A percentile compares a stretch with the other conserved stretches of the same genome.
Evolutionary conservation across 2,888 invertebrate species (phyloP).

Genomic region (Dichetophora obliterata): DNA sequence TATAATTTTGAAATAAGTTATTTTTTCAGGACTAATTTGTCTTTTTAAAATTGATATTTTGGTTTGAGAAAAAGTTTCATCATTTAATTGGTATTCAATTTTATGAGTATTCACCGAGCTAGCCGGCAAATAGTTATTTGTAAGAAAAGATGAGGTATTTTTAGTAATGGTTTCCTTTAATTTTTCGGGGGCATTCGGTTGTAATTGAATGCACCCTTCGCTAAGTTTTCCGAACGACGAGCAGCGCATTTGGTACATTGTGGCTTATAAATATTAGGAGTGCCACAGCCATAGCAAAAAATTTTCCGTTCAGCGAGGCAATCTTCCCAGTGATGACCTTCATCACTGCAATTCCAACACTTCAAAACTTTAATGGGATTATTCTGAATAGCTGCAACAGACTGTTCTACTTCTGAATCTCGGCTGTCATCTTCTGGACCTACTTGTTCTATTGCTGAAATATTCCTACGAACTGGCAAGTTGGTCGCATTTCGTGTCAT

Average conservation of each 20-base stretch:
- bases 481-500: no score
- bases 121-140: conserved; percentile 4
- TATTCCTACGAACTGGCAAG: no score
- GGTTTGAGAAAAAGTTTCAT: background rate
- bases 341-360: no score
- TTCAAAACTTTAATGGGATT: no score
- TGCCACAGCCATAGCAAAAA: conserved; percentile 37
- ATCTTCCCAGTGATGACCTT: conserved; percentile 31
- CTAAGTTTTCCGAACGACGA: conserved; percentile 11
- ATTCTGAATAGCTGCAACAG: no score
- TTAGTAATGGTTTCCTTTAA: background rate
- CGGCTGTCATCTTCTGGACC: no score
- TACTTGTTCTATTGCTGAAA: no score
- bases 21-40: background rate
- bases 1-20: background rate
- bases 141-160: background rate
- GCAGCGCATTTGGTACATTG: conserved; percentile 24
- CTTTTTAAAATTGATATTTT: background rate
- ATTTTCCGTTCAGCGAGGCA: conserved; percentile 23
- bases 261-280: conserved; percentile 18
- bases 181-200: background rate
- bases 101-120: background rate
- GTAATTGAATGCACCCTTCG: background rate
- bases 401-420: no score
- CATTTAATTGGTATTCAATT: no score